A percentile compares a stretch with the other conserved stretches of the same genome.
Evolutionary conservation across 2,888 invertebrate species (phyloP).

Genomic region (Parochlus steinenii): DNA sequence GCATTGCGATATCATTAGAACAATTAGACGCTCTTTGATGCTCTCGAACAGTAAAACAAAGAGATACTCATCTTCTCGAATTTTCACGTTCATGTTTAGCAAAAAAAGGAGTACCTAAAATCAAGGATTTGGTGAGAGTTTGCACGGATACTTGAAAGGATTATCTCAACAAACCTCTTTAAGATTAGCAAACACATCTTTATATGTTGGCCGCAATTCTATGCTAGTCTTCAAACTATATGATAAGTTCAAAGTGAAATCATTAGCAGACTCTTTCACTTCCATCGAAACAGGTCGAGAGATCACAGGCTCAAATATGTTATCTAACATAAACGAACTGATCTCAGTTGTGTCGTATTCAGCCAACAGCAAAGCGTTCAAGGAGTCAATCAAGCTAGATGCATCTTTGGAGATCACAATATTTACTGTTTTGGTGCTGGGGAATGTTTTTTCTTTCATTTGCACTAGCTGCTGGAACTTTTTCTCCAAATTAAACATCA

Average conservation of each 20-base stretch:
- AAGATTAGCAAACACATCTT: conserved; percentile 24
- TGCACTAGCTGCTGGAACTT: conserved; percentile 27
- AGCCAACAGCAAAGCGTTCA: conserved; percentile 25
- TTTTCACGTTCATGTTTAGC: conserved; percentile 22
- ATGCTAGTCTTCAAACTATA: conserved; percentile 21
- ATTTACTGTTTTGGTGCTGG: conserved; percentile 25
- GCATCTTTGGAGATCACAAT: conserved; percentile 24
- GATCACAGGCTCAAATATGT: conserved; percentile 27
- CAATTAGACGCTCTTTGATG: conserved; percentile 41
- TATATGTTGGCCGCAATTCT: conserved; percentile 25
- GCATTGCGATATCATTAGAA: conserved; percentile 53
- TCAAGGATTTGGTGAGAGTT: too few relatives aligned
- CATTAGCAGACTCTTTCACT: conserved; percentile 16
- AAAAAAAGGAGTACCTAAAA: conserved; percentile 22
- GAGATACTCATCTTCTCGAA: conserved; percentile 22
- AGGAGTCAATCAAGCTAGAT: conserved; percentile 23
- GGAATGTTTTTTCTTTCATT: conserved; percentile 24
- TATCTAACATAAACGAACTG: conserved; percentile 25
- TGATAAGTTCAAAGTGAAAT: conserved; percentile 20
- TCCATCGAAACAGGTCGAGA: conserved; percentile 26
- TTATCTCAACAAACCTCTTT: too few relatives aligned
- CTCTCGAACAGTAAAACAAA: conserved; percentile 35
- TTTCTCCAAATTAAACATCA: conserved; percentile 25
- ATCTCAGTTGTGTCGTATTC: conserved; percentile 26
- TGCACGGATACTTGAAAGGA: too few relatives aligned